These are phyloP conservation scores for Meleagris gallopavo DNA, from an alignment of 2,113 vertebrate species.

Conservation along the genomic window DNA sequence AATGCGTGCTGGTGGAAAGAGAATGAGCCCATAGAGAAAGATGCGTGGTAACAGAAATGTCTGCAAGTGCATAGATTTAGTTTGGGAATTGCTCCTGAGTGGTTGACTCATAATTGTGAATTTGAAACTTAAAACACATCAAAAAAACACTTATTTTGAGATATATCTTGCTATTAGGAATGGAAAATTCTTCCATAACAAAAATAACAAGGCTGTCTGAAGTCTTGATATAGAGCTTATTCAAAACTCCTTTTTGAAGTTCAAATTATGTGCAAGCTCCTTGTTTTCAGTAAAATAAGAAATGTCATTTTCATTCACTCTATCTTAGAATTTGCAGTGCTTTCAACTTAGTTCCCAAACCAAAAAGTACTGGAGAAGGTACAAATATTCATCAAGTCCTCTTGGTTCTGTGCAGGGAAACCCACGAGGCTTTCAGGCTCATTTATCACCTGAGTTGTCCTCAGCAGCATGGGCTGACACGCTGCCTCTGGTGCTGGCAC, in stretches of 20 bases:
- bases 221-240: neutral
- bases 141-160: neutral
- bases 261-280: neutral
- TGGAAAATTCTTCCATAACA: neutral
- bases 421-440: neutral
- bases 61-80: neutral
- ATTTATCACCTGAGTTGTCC: fast-evolving
- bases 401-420: neutral
- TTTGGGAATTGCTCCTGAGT: neutral
- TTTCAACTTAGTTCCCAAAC: neutral
- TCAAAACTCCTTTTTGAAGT: neutral
- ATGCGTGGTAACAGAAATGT: neutral
- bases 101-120: neutral
- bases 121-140: neutral
- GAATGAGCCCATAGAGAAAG: neutral
- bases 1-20: neutral
- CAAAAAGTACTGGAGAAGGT: neutral
- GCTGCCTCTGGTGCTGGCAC: neutral
- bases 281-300: neutral
- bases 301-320: neutral
- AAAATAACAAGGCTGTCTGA: neutral
- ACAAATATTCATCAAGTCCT: neutral
- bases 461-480: neutral
- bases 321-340: neutral
- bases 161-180: neutral